Base-by-base conservation (phyloP, 2,797 vertebrate genomes). In the Acanthopagrus latus region DNA sequence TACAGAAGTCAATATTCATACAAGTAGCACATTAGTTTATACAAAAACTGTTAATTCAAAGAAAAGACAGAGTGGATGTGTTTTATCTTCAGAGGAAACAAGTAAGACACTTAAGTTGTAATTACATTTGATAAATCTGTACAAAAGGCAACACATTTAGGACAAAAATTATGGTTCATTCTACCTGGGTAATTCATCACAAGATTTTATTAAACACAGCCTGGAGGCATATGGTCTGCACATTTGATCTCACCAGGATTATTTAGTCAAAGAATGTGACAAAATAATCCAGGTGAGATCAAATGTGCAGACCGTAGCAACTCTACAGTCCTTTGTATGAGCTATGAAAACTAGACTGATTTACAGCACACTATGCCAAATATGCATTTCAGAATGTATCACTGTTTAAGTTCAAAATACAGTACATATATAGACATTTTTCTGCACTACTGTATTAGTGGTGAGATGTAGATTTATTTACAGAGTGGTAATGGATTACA, bases 401-500 rank as follows among this genome's bases (percentile, higher is more conserved):
- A 64, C 41, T 5, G 0, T 44, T 76, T 66, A 54, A 51, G 23
- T 59, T 73, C 47, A 71, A 46, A 75, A 80, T 67, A 68, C 68
- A 80, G 54, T 66, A 65, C 68, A 76, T 55, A 70, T 68, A 44
- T 29, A 27, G 41, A 69, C 18, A 57, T 21, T 56, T 70, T 57
- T 63, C 46, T 63, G 46, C 46, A n/a, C 57, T 69, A 58, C 52
- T 38, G 71, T 64, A 84, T 85, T 84, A 86, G 79, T 82, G 67
- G 63, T 71, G 47, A 52, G 63, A 78, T 75, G 74, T 64, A 73
- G 0, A 47, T 18, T 7, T 90, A 88, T 90, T 75, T 86, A 89
- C 82, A 89, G 29, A 87, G 78, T 82, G 83, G 66, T 71, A 68
- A 84, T 58, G 54, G 59, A 63, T 82, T 80, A 83, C 76, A 91